A percentile compares a stretch with the other conserved stretches of the same genome.
These are phyloP conservation scores for cattle (Bos taurus) DNA, from an alignment of 2,113 vertebrate genomes.

Conservation along the genomic window DNA sequence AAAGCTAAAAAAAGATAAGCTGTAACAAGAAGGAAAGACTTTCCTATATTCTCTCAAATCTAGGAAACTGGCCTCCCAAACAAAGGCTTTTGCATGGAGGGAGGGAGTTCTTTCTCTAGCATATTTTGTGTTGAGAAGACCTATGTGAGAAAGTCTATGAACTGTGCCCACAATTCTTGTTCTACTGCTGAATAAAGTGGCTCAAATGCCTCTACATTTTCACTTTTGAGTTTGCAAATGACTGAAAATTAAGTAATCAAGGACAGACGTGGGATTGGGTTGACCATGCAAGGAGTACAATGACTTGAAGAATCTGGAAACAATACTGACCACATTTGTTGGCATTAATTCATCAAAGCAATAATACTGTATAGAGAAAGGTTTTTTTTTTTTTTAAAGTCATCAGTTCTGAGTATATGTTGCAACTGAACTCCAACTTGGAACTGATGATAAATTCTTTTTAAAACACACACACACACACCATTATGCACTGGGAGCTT, in stretches of 20 bases:
- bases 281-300: not conserved
- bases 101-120: not conserved
- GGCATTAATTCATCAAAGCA: slow-evolving; percentile 57
- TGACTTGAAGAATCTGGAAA: slow-evolving; percentile 66
- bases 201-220: not conserved
- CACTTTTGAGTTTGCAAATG: slow-evolving; percentile 26
- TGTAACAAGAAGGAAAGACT: not conserved
- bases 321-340: slow-evolving; percentile 64
- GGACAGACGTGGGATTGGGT: not conserved
- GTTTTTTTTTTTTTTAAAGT: not conserved
- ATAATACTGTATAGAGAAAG: slow-evolving; percentile 51
- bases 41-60: not conserved
- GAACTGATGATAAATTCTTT: slow-evolving; percentile 60
- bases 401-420: slow-evolving; percentile 57
- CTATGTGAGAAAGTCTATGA: not conserved
- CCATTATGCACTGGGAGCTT: not conserved
- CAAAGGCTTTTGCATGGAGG: not conserved
- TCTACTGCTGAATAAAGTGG: not conserved
- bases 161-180: not conserved
- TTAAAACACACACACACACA: not conserved
- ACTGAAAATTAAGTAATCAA: slow-evolving; percentile 46
- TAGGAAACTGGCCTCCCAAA: not conserved
- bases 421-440: slow-evolving; percentile 57
- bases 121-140: not conserved
- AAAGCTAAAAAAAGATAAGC: slow-evolving; percentile 34